Base-by-base conservation (phyloP, 2,888 invertebrate species). In the Danaus chrysippus region DNA sequence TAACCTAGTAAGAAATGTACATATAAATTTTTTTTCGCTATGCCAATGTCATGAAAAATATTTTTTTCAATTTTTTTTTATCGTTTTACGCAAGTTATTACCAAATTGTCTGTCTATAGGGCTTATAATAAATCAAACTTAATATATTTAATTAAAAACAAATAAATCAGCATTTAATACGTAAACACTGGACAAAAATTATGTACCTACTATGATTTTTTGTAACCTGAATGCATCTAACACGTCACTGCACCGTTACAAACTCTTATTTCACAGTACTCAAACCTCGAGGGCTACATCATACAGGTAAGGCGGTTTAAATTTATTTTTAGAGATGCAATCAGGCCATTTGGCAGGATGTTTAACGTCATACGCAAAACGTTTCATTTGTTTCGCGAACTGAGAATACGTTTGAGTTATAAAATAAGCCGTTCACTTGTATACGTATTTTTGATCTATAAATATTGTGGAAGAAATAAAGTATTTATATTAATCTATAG, bases 261-360 rank as follows among this genome's bases (percentile, higher is more conserved):
- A 74, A 74, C 75, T 70, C 76, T 72, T 73, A 76, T 79, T 73
- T 73, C 77, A 68, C 77, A 61, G 42, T 46, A 56, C 43, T 62
- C 42, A n/a, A 46, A 46, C 56, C 59, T 59, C 56, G 46, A 43
- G 59, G 63, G 56, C 44, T 44, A 41, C 42, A 5, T 34, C 23
- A 34, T 5, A 49, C 10, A 49, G 49, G 49, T 49, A 49, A 10
- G 17, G 11, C 15, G 9, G n/a, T 46, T 54, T 42, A 42, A 15
- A 56, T 67, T 66, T 66, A 68, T 65, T 68, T 70, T 67, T 70
- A 68, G 65, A 68, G 63, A 64, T 64, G 65, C 65, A 65, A 62
- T 52, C 58, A 23, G 61, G 61, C 69, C 69, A 71, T 64, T 68
- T 49, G 72, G 72, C 79, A 77, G 81, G 81, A 82, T 77, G 82